Base-by-base conservation (phyloP, 1,140 invertebrate species). In the Plodia interpunctella region DNA sequence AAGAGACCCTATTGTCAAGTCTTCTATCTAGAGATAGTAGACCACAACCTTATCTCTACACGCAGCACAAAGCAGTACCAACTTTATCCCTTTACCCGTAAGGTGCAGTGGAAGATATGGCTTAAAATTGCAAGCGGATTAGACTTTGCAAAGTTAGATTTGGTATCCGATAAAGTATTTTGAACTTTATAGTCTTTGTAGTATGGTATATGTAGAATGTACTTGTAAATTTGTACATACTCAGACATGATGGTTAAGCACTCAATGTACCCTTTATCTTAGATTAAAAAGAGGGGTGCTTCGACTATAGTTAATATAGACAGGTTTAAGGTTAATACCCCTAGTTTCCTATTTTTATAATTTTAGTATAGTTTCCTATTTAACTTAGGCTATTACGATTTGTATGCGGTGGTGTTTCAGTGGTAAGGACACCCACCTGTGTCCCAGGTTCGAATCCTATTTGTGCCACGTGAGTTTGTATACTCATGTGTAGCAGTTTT, bases 181-280 rank as follows among this genome's bases (percentile, higher is more conserved):
- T 52, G 9, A 20, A 21, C 18, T 21, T 59, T 51, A 51, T 52
- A 4, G 13, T 19, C 17, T 10, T 18, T 5, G 15, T 2, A 6
- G 28, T 32, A 74, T 53, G 54, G 56, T 58, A 18, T 4, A 25
- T 8, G 11, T 57, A 21, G 13, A 13, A 44, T n/a, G 70, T 19
- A 60, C 57, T 62, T 9, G 1, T 59, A 65, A 57, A 18, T 61
- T 66, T 59, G 68, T 68, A 49, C 60, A 56, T 60, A 53, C 19
- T 55, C 65, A 71, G 76, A 77, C 72, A 72, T 66, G 73, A 83
- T 78, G 78, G 76, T 83, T 83, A 78, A 83, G 77, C 70, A 76
- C 83, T 87, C 81, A 80, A 87, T 84, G 80, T 80, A 80, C 76
- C 76, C 76, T 84, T 87, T 84, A 84, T 84, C 81, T 87, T 76